Evolutionary conservation across 1,140 invertebrate genomes (phyloP), one percentile per base, ranked within the genome.

Genomic region (Brachionus paranguensis): DNA sequence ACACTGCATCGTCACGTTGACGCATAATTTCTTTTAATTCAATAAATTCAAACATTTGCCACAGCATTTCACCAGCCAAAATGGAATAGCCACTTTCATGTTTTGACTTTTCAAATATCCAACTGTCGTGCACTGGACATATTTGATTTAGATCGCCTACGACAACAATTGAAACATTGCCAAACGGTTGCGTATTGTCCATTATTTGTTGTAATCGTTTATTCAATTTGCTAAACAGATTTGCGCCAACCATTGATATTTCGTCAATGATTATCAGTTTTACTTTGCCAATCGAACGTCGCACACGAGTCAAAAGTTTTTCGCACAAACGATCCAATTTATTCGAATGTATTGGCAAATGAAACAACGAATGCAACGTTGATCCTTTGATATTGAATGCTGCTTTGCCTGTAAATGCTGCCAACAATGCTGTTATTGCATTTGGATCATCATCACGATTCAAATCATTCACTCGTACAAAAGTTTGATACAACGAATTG

Each of bases 81-180:
- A 17, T 24, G 1, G 37, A 41, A 43, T 72, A 72, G n/a, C 37
- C 17, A 20, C 14, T 20, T 14, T 17, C 5, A 0, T 12, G 17
- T 41, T 0, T 43, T 0, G 68, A 2, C 20, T 8, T 72, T 72
- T 43, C 0, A 17, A 72, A 76, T 50, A 76, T 14, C 43, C 41
- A 50, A 27, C 41, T 11, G 24, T 50, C 72, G n/a, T 50, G 24
- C 14, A 76, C 43, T 29, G 72, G 72, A 76, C 41, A 27, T 50
- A 76, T 47, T 76, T 76, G 43, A 50, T 76, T 47, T 47, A 76
- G 53, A 76, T 76, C 72, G 2, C 72, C 72, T 29, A 76, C 43
- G 27, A 24, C 41, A 12, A 76, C 45, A 27, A 76, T 76, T 0
- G 41, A 47, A 1, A 76, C n/a, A 29, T 47, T 47, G 11, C 70